Conservation (phyloP, 2,888 invertebrate genomes). For the Macrosiphum euphorbiae region DNA sequence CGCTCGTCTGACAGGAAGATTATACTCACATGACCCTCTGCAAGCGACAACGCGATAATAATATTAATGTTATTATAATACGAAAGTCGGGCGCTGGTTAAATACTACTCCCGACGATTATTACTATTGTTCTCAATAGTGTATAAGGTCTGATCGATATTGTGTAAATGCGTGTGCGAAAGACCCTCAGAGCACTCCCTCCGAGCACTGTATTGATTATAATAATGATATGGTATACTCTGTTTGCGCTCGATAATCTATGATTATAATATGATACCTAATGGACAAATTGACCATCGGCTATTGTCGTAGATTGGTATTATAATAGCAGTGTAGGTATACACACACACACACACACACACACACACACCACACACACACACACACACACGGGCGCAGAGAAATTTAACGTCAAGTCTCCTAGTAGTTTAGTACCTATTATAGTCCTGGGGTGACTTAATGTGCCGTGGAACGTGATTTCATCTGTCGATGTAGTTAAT, state of each 20-base stretch:
- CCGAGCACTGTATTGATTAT: not conserved
- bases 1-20: not conserved
- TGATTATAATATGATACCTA: not conserved
- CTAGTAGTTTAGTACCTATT: not conserved
- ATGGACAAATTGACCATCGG: conserved; percentile 2
- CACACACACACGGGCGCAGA: not conserved
- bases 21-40: not conserved
- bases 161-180: not conserved
- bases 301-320: not conserved
- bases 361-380: not conserved
- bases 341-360: not conserved
- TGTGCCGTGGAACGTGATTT: not conserved
- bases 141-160: not conserved
- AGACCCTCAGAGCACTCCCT: not conserved
- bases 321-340: not conserved
- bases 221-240: not conserved
- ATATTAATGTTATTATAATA: not conserved
- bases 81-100: not conserved
- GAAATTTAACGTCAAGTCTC: not conserved
- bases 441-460: not conserved
- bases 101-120: not conserved
- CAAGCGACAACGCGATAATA: not conserved
- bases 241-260: not conserved
- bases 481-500: not conserved
- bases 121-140: not conserved